Evolutionary conservation across 2,113 vertebrate genomes (phyloP).

Genomic region (Mesocricetus auratus): DNA sequence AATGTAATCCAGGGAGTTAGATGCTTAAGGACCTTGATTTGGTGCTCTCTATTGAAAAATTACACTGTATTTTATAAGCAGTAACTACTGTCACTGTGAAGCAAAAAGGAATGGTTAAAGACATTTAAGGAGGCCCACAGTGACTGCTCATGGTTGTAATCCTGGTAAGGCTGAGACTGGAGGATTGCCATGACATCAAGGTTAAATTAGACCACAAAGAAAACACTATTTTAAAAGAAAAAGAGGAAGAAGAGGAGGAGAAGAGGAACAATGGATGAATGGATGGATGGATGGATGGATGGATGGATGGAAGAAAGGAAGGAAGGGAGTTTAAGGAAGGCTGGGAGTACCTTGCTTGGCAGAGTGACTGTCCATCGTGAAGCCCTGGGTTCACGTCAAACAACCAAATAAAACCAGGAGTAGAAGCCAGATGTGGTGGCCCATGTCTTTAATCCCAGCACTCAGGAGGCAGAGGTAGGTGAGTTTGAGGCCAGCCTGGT

Average conservation of each 20-base stretch:
- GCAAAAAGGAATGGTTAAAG: neutral
- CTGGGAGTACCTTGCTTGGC: neutral
- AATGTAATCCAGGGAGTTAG: neutral
- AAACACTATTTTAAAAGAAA: neutral
- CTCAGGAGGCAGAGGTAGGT: neutral
- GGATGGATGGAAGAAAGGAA: neutral
- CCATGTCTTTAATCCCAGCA: neutral
- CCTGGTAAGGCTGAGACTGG: neutral
- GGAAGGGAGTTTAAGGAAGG: neutral
- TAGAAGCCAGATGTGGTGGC: neutral
- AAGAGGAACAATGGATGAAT: neutral
- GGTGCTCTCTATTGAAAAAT: neutral
- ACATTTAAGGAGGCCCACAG: neutral
- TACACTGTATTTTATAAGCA: neutral
- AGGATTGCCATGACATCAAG: neutral
- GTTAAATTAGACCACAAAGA: neutral
- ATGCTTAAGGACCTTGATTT: neutral
- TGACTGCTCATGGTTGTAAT: neutral
- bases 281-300: neutral
- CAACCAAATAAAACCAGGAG: neutral
- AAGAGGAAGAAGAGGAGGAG: neutral
- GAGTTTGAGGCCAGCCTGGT: neutral
- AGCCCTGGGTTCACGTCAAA: neutral
- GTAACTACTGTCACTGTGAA: neutral
- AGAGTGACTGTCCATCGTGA: neutral